A percentile compares a stretch with the other conserved stretches of the same genome.
Conservation (phyloP, 2,888 invertebrate species). For the Fragum fragum region DNA sequence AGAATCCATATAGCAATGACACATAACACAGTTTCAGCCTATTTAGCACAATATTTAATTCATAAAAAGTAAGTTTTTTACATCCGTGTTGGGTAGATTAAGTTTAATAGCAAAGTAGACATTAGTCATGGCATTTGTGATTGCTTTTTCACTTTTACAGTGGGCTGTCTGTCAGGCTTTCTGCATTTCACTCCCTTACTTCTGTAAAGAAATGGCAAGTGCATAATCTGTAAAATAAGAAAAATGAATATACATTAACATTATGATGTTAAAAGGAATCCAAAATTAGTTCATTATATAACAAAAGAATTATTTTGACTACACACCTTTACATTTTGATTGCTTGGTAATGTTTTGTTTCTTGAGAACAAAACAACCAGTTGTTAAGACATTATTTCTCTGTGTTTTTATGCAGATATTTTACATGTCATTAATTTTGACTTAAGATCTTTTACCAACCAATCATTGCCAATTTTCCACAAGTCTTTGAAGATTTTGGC, state of each 20-base stretch:
- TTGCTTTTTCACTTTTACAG: not conserved
- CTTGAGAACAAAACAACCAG: not conserved
- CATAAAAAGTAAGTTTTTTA: no score
- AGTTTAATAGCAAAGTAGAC: not conserved
- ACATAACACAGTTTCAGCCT: no score
- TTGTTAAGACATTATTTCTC: not conserved
- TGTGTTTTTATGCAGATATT: not conserved
- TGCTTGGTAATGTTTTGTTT: not conserved
- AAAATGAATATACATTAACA: not conserved
- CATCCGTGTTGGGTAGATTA: not conserved
- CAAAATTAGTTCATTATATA: no score
- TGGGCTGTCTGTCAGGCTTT: not conserved
- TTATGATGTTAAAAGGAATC: no score
- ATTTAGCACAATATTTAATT: no score
- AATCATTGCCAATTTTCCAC: no score
- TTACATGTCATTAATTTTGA: not conserved
- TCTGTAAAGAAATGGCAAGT: not conserved
- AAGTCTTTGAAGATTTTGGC: no score
- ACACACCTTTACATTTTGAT: not conserved
- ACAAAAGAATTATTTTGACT: no score
- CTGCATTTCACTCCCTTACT: not conserved
- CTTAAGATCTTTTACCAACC: not conserved
- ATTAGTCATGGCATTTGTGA: not conserved
- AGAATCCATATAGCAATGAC: no score
- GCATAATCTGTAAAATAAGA: not conserved